These are phyloP conservation scores for Nothocercus julius DNA, from an alignment of 2,113 vertebrate genomes.

Conservation along the genomic window DNA sequence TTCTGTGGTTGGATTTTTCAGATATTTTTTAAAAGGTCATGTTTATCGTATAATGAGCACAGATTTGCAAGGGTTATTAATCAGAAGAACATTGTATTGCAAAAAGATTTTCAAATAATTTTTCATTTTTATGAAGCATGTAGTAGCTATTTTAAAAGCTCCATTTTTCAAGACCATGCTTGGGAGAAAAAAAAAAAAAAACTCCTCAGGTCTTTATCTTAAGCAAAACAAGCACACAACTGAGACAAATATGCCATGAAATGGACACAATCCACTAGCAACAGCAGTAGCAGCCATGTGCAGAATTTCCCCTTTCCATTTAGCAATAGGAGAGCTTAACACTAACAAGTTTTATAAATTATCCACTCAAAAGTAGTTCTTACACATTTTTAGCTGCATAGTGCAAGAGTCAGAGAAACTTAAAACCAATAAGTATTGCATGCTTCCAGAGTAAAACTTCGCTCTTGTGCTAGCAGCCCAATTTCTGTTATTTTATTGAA, in stretches of 20 bases:
- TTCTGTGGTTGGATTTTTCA: conserved; percentile 71
- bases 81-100: conserved; percentile 61
- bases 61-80: conserved; percentile 77
- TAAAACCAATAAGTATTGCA: neutral
- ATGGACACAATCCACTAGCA: neutral
- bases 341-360: neutral
- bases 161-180: conserved; percentile 57
- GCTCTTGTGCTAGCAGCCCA: neutral
- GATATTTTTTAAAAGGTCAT: conserved; percentile 76
- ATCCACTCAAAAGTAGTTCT: neutral
- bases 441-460: neutral
- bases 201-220: conserved; percentile 55
- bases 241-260: conserved; percentile 17
- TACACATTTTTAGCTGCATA: neutral
- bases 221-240: conserved; percentile 9
- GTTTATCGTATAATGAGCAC: conserved; percentile 76
- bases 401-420: neutral
- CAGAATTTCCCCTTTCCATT: neutral
- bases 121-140: conserved; percentile 56
- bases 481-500: neutral
- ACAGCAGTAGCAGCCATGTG: neutral
- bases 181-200: conserved; percentile 42
- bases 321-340: neutral
- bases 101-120: conserved; percentile 64
- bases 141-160: conserved; percentile 45